These are phyloP conservation scores for Chymomyza caudatula DNA, from an alignment of 2,888 invertebrate genomes.

Conservation along the genomic window DNA sequence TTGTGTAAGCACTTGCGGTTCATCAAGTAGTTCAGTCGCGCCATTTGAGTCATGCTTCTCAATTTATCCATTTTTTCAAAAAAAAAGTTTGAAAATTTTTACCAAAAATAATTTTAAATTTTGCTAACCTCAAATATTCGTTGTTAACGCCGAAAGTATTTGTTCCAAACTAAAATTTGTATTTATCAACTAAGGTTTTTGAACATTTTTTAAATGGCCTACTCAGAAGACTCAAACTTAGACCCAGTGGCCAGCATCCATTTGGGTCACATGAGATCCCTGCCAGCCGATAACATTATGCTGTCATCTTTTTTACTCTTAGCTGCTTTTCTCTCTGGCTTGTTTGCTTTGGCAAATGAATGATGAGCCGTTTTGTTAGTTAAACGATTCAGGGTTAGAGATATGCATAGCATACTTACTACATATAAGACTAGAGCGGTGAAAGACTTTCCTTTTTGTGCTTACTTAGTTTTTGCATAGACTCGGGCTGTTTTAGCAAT, in stretches of 20 bases:
- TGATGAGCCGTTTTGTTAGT: conserved; percentile 59
- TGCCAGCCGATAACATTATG: conserved; percentile 56
- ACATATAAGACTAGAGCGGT: neutral
- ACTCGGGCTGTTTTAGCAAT: conserved; percentile 58
- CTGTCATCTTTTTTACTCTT: conserved; percentile 36
- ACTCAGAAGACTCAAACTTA: neutral
- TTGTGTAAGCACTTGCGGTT: neutral
- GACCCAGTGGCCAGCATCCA: neutral
- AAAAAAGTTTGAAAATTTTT: neutral
- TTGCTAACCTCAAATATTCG: neutral
- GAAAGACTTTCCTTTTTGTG: neutral
- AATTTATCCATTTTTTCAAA: neutral
- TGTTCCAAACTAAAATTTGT: neutral
- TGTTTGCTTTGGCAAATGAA: conserved; percentile 60
- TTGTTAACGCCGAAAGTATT: neutral
- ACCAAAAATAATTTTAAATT: neutral
- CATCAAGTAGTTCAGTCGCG: conserved; percentile 9
- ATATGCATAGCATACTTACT: conserved; percentile 23
- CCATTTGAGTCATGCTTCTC: neutral
- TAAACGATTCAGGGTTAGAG: conserved; percentile 69
- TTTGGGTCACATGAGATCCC: conserved; percentile 65
- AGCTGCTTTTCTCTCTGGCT: conserved; percentile 41
- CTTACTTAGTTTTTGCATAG: conserved; percentile 43
- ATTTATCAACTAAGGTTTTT: neutral
- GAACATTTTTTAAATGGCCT: neutral